Base-by-base conservation (phyloP, 2,113 vertebrate species). In the human region DNA sequence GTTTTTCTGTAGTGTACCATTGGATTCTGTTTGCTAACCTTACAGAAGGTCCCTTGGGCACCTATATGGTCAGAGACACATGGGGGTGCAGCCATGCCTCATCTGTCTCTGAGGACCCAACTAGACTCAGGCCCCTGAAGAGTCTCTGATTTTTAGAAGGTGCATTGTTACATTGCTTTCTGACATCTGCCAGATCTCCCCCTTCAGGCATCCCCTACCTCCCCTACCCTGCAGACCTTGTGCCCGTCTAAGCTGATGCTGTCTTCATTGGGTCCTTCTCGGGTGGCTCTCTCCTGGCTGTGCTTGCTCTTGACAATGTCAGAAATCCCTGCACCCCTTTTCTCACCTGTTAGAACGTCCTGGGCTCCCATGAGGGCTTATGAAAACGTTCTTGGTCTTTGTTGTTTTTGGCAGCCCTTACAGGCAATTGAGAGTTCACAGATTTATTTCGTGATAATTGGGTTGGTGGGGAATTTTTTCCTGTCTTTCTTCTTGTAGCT, bases 171-270 rank as follows among this genome's bases (percentile, higher is more conserved):
- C 23, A 3, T 40, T 59, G 35, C 43, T 87, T 32, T 80, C 52
- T 30, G 52, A 20, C 16, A 2, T 3, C 61, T 35, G 72, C 27
- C 27, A 89, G 38, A 30, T 13, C 18, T 70, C 8, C 27, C 2
- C 52, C 8, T 22, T 20, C 18, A 7, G 35, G 9, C 10, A 4
- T 5, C 6, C 5, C 1, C 35, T 11, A 3, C 8, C 57, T 14
- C 35, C 45, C 11, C 20, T 52, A 43, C 13, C 38, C 12, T 3
- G n/a, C 9, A 30, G n/a, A 16, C 30, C 45, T 25, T 16, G 10
- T 12, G 3, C 23, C 14, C 4, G 5, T 72, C 25, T 23, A 10
- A 27, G 66, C 45, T 38, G 48, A 8, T 35, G 30, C 66, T 7
- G 45, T 3, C 13, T 25, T 32, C 2, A 18, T 6, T 1, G 9